Evolutionary conservation across 2,113 vertebrate genomes (phyloP).

Genomic region (Bolborhynchus lineola): DNA sequence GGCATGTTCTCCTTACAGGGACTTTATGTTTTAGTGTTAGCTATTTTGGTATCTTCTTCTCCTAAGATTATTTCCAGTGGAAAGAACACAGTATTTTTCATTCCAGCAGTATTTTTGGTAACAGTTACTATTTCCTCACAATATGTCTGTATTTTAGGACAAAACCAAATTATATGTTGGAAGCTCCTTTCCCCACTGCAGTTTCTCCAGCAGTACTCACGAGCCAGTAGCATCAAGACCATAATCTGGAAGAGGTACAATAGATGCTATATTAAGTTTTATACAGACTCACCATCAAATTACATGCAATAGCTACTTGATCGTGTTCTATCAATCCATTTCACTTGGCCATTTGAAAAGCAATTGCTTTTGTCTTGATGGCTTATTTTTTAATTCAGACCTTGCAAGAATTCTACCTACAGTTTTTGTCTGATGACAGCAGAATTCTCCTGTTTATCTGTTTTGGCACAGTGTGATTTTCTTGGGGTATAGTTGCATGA

Average conservation of each 20-base stretch:
- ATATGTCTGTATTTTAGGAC: conserved; percentile 61
- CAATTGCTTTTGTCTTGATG: conserved; percentile 7
- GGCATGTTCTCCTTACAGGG: background rate
- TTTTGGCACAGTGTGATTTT: background rate
- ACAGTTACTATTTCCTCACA: conserved; percentile 67
- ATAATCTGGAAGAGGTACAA: conserved; percentile 44
- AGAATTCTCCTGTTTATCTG: background rate
- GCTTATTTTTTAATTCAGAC: background rate
- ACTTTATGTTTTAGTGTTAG: background rate
- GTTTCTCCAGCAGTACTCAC: conserved; percentile 27
- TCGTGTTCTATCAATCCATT: background rate
- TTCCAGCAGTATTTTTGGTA: conserved; percentile 59
- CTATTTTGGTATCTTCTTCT: conserved; percentile 25
- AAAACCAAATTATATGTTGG: conserved; percentile 67
- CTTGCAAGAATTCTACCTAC: background rate
- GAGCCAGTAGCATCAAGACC: conserved; percentile 34
- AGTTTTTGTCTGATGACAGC: background rate
- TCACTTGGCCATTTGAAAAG: background rate
- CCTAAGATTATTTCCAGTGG: conserved; percentile 43
- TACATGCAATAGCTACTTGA: conserved; percentile 4
- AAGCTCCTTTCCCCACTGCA: conserved; percentile 43
- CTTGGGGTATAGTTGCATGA: background rate
- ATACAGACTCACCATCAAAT: conserved; percentile 48
- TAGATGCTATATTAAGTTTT: conserved; percentile 62
- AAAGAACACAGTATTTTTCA: conserved; percentile 37